Evolutionary conservation across 2,113 vertebrate species (phyloP).

Genomic region (Ginglymostoma cirratum): DNA sequence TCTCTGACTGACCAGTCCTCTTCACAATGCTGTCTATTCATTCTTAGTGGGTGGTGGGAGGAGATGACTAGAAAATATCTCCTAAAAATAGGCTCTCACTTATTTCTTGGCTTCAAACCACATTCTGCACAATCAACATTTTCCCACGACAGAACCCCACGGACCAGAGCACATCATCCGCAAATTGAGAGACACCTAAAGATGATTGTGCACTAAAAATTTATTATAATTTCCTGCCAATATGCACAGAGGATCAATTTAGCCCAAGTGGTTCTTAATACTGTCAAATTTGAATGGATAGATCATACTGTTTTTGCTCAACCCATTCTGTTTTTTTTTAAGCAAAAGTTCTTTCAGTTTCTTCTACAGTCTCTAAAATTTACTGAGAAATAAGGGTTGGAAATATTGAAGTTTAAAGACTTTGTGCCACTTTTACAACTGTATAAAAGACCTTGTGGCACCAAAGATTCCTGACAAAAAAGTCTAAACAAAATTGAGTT

Average conservation of each 20-base stretch:
- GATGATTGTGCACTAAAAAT: neutral
- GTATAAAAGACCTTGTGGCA: neutral
- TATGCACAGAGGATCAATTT: neutral
- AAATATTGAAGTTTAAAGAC: no score
- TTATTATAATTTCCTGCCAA: neutral
- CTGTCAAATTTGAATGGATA: neutral
- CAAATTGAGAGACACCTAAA: neutral
- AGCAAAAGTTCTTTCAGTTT: no score
- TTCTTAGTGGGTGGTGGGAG: neutral
- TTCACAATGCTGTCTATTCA: neutral
- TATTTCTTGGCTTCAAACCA: neutral
- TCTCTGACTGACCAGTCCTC: neutral
- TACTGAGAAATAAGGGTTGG: no score
- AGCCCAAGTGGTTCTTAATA: neutral
- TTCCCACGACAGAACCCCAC: neutral
- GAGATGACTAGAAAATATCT: neutral
- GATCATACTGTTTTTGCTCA: neutral
- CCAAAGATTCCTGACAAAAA: neutral
- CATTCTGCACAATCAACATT: neutral
- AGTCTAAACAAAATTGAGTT: neutral
- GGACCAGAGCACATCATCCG: neutral
- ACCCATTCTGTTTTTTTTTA: neutral
- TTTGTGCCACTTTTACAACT: no score
- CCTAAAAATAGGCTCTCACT: neutral
- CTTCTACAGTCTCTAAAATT: no score